Conservation (phyloP, 2,888 invertebrate genomes). For the Ophion costatus region DNA sequence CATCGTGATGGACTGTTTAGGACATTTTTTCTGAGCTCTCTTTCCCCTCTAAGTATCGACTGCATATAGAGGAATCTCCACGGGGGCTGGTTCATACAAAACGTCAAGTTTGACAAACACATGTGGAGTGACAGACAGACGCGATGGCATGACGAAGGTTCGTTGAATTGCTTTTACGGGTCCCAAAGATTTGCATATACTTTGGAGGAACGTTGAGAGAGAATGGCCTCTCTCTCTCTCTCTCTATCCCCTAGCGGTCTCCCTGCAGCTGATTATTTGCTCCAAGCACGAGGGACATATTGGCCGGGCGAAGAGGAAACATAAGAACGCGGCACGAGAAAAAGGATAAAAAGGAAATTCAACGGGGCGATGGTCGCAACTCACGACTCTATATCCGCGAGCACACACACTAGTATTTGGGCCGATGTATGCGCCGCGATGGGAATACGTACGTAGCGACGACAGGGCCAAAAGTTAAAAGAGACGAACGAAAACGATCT, state of each 20-base stretch:
- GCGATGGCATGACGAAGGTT: slow-evolving; percentile 57
- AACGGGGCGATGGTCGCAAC: slow-evolving; percentile 36
- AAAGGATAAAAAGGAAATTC: slow-evolving; percentile 38
- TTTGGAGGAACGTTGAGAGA: slow-evolving; percentile 51
- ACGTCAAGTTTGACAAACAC: slow-evolving; percentile 53
- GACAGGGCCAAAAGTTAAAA: slow-evolving; percentile 77
- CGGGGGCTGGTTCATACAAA: slow-evolving; percentile 16
- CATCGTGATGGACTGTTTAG: not conserved
- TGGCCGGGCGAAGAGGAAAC: slow-evolving; percentile 58
- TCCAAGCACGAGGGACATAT: slow-evolving; percentile 69
- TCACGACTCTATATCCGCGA: not conserved
- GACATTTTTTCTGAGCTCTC: not conserved
- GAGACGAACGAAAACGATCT: slow-evolving; percentile 76
- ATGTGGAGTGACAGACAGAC: slow-evolving; percentile 53
- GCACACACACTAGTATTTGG: slow-evolving; percentile 78
- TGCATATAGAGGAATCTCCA: slow-evolving; percentile 15
- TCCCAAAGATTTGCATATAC: slow-evolving; percentile 61
- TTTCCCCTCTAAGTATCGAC: not conserved
- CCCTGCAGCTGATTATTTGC: slow-evolving; percentile 79
- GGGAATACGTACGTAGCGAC: slow-evolving; percentile 17
- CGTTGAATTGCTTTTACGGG: slow-evolving; percentile 52
- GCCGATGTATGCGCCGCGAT: slow-evolving; percentile 67
- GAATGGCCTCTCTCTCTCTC: slow-evolving; percentile 9
- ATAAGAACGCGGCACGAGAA: slow-evolving; percentile 43
- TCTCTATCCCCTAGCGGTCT: slow-evolving; percentile 17